Base-by-base conservation (phyloP, 30 jellyfish, hydroid and myxozoan species). In the Hydractinia symbiolongicarpus region DNA sequence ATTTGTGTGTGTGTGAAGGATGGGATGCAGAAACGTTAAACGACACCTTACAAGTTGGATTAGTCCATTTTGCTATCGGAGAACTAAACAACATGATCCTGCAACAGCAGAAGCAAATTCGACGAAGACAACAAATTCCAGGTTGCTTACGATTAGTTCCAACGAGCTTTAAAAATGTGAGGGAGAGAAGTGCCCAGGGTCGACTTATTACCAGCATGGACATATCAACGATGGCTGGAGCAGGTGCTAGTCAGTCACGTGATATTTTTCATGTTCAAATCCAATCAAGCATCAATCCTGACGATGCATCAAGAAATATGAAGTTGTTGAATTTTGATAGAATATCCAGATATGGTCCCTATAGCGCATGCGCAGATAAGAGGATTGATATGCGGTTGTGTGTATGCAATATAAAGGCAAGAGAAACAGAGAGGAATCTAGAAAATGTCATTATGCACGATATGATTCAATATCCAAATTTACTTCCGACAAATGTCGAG, bases 181-280 rank as follows among this genome's bases (percentile, higher is more conserved):
- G 92, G 9, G 91, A 88, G 52, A 76, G 96, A 64, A 88, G 78
- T 58, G n/a, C 14, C 5, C 88, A 88, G 9, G 89, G 84, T 13
- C 44, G 40, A 8, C 82, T 88, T 15, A 76, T 88, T 15, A 81
- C 96, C 5, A 50, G 66, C 58, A 50, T 88, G n/a, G 96, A 88
- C 57, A 81, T 88, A 54, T 81, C 72, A 44, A 88, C 84, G 30
- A 55, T 79, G 20, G 74, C 89, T 5, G 96, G 92, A 50, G 55
- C 51, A 30, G 92, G 89, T 6, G 86, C 82, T 10, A 60, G 61
- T 55, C 92, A 82, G 72, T 50, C 56, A 13, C 85, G 77, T 19
- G 96, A 88, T 50, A 61, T 82, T 8, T 88, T 88, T 53, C 96
- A 88, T 61, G 96, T 88, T 16, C 92, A 88, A 82, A 67, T 73